phyloP scores from a whole-genome alignment of 2,113 vertebrate species.

The Phoenicopterus ruber region DNA sequence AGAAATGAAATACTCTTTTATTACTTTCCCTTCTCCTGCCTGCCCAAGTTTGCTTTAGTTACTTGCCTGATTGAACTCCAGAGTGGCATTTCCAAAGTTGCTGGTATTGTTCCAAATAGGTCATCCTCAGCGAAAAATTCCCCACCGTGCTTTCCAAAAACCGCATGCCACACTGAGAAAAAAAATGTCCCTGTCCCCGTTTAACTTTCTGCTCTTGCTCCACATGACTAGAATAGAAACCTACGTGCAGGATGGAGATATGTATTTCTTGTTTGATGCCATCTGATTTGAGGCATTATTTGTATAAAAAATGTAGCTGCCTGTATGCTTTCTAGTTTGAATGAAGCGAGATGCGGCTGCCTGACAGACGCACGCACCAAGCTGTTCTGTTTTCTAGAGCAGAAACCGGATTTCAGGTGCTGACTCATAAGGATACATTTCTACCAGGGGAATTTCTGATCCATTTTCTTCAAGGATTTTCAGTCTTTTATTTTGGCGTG shows the following conservation, averaged over 20 bases:
- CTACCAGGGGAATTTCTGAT: conserved; percentile 48
- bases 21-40: conserved; percentile 32
- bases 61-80: conserved; percentile 67
- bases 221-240: conserved; percentile 59
- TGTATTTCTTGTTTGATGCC: conserved; percentile 18
- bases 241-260: conserved; percentile 1
- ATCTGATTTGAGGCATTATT: conserved; percentile 43
- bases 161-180: conserved; percentile 31
- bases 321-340: conserved; percentile 37
- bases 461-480: conserved; percentile 49
- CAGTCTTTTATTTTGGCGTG: not conserved
- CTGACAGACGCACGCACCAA: conserved; percentile 16
- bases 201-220: conserved; percentile 66
- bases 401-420: conserved; percentile 54
- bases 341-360: conserved; percentile 16
- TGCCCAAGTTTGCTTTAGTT: conserved; percentile 57
- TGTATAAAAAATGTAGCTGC: conserved; percentile 17
- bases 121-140: conserved; percentile 75
- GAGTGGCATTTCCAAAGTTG: conserved; percentile 71
- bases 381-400: conserved; percentile 59
- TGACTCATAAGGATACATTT: conserved; percentile 51
- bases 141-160: conserved; percentile 74
- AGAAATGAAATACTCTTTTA: conserved; percentile 43
- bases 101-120: conserved; percentile 79
- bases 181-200: conserved; percentile 64